Conservation (phyloP, 2,113 vertebrate genomes). For the Etheostoma cragini region DNA sequence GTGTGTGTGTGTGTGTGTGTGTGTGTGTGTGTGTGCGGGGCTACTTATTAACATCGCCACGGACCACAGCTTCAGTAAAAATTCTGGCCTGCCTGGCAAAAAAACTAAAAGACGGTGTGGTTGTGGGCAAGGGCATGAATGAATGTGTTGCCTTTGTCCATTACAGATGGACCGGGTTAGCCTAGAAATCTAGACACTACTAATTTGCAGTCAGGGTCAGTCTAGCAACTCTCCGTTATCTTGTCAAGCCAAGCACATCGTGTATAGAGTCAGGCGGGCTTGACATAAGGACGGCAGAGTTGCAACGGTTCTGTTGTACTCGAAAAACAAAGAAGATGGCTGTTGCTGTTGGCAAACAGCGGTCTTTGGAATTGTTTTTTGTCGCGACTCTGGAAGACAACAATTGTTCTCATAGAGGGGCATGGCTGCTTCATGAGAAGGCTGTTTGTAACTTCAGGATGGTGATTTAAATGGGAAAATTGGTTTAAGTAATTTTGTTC, state of each 20-base stretch:
- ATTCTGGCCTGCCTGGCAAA: slow-evolving; percentile 52
- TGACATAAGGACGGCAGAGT: too few relatives aligned
- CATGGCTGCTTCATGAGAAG: slow-evolving; percentile 31
- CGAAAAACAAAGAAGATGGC: too few relatives aligned
- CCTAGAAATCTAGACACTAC: too few relatives aligned
- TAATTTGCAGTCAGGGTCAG: too few relatives aligned
- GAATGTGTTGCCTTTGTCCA: slow-evolving; percentile 37
- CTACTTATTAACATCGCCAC: slow-evolving; percentile 45
- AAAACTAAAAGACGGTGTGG: slow-evolving; percentile 37
- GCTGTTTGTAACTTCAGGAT: slow-evolving; percentile 54
- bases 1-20: slow-evolving; percentile 3
- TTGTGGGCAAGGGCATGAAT: slow-evolving; percentile 40
- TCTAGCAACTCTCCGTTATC: too few relatives aligned
- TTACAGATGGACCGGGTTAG: slow-evolving; percentile 22
- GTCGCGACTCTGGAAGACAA: background rate
- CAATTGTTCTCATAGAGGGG: slow-evolving; percentile 55
- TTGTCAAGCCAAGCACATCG: too few relatives aligned
- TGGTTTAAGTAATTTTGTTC: slow-evolving; percentile 59
- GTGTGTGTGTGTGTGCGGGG: slow-evolving; percentile 18
- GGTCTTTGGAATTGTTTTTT: too few relatives aligned
- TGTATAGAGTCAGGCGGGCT: too few relatives aligned
- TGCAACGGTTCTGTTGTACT: too few relatives aligned
- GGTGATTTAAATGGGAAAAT: slow-evolving; percentile 61
- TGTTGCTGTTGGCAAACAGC: too few relatives aligned
- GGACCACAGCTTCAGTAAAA: slow-evolving; percentile 52